Percentiles rank a stretch among this genome's conserved stretches.
phyloP scores from a whole-genome alignment of 2,888 invertebrate species.

The Tetranychus piercei region DNA sequence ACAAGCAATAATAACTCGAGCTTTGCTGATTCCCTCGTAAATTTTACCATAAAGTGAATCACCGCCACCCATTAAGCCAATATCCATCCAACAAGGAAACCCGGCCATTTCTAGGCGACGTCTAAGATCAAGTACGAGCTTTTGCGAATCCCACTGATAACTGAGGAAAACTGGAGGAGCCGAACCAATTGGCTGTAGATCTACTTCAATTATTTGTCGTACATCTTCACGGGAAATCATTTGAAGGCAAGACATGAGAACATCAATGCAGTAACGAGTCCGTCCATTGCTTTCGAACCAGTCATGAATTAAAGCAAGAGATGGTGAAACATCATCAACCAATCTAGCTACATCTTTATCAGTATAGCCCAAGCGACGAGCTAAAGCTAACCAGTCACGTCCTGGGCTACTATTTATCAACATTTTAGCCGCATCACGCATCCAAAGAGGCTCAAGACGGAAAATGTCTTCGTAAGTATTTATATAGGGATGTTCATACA shows the following conservation, averaged over 20 bases:
- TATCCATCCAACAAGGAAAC: constrained; percentile 37
- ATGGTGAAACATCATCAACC: constrained; percentile 33
- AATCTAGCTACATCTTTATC: constrained; percentile 32
- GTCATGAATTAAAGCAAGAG: constrained; percentile 33
- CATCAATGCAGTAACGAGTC: constrained; percentile 34
- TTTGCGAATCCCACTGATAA: constrained; percentile 36
- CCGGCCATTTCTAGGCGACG: constrained; percentile 33
- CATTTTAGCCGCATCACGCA: constrained; percentile 34
- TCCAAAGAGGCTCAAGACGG: constrained; percentile 32
- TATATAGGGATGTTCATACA: neutral
- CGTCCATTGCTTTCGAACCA: constrained; percentile 35
- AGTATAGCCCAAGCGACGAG: constrained; percentile 33
- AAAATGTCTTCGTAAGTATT: constrained; percentile 15
- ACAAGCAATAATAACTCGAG: constrained; percentile 31
- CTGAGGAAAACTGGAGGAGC: constrained; percentile 34
- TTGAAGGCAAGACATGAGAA: constrained; percentile 33
- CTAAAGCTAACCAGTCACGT: constrained; percentile 33
- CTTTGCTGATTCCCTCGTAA: constrained; percentile 34
- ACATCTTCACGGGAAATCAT: constrained; percentile 30
- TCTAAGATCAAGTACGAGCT: constrained; percentile 31
- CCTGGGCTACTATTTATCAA: constrained; percentile 29
- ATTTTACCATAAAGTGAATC: constrained; percentile 34
- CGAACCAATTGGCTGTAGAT: constrained; percentile 27
- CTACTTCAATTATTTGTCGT: constrained; percentile 22
- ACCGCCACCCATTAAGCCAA: constrained; percentile 34